These are phyloP conservation scores for Itoplectis maculator DNA, from an alignment of 2,888 invertebrate genomes.

Conservation along the genomic window DNA sequence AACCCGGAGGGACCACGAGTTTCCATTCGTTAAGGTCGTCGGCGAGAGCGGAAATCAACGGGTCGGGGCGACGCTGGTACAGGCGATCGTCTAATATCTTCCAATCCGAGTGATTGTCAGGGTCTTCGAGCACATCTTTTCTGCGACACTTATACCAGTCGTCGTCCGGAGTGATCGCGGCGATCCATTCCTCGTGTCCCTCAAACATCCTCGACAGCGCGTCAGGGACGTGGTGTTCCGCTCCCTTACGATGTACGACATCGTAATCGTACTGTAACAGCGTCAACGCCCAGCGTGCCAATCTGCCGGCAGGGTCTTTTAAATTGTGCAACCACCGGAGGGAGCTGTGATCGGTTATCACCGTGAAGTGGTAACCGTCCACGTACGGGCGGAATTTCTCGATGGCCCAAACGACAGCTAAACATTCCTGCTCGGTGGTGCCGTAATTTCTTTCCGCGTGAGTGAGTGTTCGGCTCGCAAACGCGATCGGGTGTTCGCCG, in stretches of 20 bases:
- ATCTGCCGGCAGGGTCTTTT: slow-evolving; percentile 40
- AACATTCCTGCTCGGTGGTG: slow-evolving; percentile 58
- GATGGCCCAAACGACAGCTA: slow-evolving; percentile 45
- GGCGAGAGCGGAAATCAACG: no score
- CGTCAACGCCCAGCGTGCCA: slow-evolving; percentile 43
- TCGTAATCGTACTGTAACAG: slow-evolving; percentile 41
- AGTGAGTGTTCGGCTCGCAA: background rate
- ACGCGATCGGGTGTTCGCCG: background rate
- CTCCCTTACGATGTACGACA: slow-evolving; percentile 18
- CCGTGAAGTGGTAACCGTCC: slow-evolving; percentile 45
- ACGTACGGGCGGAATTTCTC: slow-evolving; percentile 45
- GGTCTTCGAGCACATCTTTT: background rate
- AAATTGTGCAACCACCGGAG: slow-evolving; percentile 47
- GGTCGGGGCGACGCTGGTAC: no score
- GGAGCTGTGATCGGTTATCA: slow-evolving; percentile 50
- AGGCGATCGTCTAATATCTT: slow-evolving; percentile 58
- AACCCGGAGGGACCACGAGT: background rate
- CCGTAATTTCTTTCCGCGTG: background rate
- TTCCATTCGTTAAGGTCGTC: no score
- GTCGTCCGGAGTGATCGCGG: slow-evolving; percentile 56
- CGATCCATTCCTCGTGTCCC: slow-evolving; percentile 47
- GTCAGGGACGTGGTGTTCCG: slow-evolving; percentile 6
- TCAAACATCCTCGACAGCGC: slow-evolving; percentile 1
- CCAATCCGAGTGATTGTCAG: background rate
- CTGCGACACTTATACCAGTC: background rate